Percentiles rank a stretch among this genome's conserved stretches.
Conservation (phyloP, 1,140 invertebrate species). For the Drosophila orosa region DNA sequence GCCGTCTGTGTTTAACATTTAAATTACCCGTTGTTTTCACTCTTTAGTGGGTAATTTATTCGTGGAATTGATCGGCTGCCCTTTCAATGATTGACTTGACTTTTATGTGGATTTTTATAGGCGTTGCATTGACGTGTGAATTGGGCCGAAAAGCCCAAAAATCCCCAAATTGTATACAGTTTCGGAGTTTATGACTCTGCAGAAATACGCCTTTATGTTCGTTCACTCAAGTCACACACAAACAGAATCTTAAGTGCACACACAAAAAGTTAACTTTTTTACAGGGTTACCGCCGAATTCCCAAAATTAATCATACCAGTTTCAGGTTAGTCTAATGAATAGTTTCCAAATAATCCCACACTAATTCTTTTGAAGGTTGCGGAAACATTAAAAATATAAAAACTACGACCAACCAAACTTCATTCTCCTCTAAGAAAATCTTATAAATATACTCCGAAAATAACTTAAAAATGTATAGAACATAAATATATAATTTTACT, state of each 20-base stretch:
- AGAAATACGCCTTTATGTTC: constrained; percentile 29
- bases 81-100: constrained; percentile 54
- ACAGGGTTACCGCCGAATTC: neutral
- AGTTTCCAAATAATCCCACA: neutral
- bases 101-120: constrained; percentile 65
- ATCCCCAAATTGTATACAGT: constrained; percentile 38
- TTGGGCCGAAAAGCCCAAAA: constrained; percentile 23
- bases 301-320: constrained; percentile 7
- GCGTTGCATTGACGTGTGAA: constrained; percentile 62
- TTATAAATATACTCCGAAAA: neutral
- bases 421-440: neutral
- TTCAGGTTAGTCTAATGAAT: constrained; percentile 2
- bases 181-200: constrained; percentile 44
- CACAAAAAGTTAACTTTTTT: neutral
- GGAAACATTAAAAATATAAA: neutral
- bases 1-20: constrained; percentile 47
- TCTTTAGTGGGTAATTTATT: constrained; percentile 56
- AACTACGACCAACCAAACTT: neutral
- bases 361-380: constrained; percentile 12
- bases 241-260: constrained; percentile 17
- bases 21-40: constrained; percentile 35
- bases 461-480: neutral
- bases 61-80: constrained; percentile 38
- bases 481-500: too few relatives aligned
- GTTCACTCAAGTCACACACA: constrained; percentile 14